Conservation (phyloP, 2,797 vertebrate species). For the Heteromormyrus szaboi region DNA sequence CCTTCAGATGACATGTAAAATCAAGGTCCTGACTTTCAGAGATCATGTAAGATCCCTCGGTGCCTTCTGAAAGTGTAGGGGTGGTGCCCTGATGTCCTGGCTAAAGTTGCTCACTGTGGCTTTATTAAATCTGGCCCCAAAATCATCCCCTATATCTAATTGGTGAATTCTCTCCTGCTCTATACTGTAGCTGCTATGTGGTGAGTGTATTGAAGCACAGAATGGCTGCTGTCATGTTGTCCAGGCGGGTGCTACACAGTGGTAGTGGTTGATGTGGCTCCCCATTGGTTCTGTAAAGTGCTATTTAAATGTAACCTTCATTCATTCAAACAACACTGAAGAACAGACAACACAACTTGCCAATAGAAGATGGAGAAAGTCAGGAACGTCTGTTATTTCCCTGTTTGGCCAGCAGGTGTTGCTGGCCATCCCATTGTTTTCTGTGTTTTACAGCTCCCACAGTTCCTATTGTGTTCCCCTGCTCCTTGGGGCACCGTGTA, state of each 20-base stretch:
- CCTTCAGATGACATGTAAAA: not conserved
- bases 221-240: not conserved
- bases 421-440: not conserved
- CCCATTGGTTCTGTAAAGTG: not conserved
- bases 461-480: not conserved
- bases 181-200: not conserved
- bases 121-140: not conserved
- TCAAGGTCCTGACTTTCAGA: not conserved
- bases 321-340: not conserved
- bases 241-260: not conserved
- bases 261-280: not conserved
- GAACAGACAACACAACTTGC: not conserved
- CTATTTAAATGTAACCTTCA: not conserved
- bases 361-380: not conserved
- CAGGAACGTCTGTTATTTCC: not conserved
- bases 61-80: no score
- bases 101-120: not conserved
- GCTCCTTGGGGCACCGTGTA: not conserved
- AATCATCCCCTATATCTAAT: not conserved
- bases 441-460: not conserved
- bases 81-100: no score
- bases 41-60: not conserved
- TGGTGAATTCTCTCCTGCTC: no score
- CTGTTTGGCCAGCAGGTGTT: not conserved
- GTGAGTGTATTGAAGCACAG: not conserved